Conservation (phyloP, 2,113 vertebrate genomes). For the Zosterops japonicus region DNA sequence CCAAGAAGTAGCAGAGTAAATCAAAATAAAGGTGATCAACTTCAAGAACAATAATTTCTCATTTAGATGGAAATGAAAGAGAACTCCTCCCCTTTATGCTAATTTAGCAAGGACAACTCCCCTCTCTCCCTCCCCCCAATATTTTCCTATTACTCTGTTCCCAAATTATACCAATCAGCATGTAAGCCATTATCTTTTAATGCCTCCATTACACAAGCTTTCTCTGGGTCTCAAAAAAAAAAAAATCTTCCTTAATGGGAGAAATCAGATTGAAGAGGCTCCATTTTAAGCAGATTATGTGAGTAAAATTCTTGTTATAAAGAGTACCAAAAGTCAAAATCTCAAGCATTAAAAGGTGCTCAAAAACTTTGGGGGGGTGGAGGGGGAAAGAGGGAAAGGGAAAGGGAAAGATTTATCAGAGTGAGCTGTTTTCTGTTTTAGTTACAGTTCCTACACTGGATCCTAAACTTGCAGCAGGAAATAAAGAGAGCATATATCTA, state of each 20-base stretch:
- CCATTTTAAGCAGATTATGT: constrained; percentile 45
- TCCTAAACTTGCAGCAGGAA: constrained; percentile 44
- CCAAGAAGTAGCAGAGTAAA: background rate
- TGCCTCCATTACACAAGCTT: constrained; percentile 55
- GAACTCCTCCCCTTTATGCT: constrained; percentile 47
- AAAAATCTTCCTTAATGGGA: constrained; percentile 56
- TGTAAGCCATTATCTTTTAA: constrained; percentile 67
- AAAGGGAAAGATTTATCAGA: background rate
- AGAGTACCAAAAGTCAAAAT: constrained; percentile 51
- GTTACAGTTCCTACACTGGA: constrained; percentile 30
- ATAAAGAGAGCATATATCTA: constrained; percentile 54
- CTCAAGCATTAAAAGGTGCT: constrained; percentile 13
- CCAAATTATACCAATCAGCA: constrained; percentile 68
- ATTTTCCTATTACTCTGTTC: constrained; percentile 55
- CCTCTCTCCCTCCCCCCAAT: background rate
- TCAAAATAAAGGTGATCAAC: constrained; percentile 39
- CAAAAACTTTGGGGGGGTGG: background rate
- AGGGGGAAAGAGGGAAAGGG: background rate
- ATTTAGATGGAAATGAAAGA: constrained; percentile 37
- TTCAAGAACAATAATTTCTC: constrained; percentile 28
- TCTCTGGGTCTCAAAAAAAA: constrained; percentile 63
- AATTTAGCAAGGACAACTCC: constrained; percentile 30
- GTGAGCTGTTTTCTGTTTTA: constrained; percentile 43
- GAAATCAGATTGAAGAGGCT: constrained; percentile 55
- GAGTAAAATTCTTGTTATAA: constrained; percentile 29